These are phyloP conservation scores for Saguinus imperator DNA, from an alignment of 2,113 vertebrate genomes.

Conservation along the genomic window DNA sequence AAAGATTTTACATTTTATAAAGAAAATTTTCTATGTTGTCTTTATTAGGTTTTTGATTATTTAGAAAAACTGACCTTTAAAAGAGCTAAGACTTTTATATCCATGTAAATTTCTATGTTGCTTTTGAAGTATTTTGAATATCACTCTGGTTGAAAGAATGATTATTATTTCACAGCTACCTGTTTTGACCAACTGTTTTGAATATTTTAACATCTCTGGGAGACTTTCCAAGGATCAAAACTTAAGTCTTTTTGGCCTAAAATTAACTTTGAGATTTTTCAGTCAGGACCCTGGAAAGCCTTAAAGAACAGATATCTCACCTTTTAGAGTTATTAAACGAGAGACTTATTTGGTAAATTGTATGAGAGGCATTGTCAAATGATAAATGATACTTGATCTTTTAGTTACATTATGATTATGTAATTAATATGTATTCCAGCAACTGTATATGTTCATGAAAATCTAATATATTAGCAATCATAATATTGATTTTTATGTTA, in stretches of 20 bases:
- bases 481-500: not conserved
- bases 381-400: not conserved
- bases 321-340: not conserved
- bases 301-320: not conserved
- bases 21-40: not conserved
- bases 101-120: not conserved
- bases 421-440: not conserved
- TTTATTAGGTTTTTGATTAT: not conserved
- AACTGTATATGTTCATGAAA: not conserved
- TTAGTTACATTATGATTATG: not conserved
- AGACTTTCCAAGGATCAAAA: not conserved
- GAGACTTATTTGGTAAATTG: not conserved
- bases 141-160: not conserved
- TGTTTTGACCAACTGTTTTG: not conserved
- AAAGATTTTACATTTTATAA: not conserved
- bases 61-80: not conserved
- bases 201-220: not conserved
- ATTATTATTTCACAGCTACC: not conserved
- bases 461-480: not conserved
- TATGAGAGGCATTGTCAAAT: not conserved
- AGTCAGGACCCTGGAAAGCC: not conserved
- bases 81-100: not conserved
- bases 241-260: not conserved
- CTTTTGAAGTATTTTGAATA: not conserved
- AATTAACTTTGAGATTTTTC: not conserved